Evolutionary conservation across 2,113 vertebrate species (phyloP), one percentile per base, ranked within the genome.

Genomic region (Monarcha castaneiventris): DNA sequence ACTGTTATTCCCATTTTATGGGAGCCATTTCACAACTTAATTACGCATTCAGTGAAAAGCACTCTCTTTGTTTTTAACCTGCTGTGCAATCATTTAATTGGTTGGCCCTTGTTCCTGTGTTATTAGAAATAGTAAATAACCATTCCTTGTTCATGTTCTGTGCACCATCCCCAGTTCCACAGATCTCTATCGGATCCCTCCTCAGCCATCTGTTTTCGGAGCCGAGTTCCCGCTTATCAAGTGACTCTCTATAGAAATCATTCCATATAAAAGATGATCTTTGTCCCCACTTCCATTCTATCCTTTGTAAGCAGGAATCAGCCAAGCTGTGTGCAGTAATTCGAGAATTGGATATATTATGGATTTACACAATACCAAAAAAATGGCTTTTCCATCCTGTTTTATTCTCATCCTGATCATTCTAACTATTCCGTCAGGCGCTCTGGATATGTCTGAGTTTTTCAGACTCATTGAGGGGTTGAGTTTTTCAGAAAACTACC

Each of bases 51-150:
- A 18, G 55, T 92, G 95, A 78, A 87, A 96, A 94, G 93, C 91
- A 68, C 89, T 87, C 89, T 93, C 95, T 96, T 93, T 96, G 94
- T 81, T 93, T 94, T 89, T 73, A 91, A 93, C 89, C 95, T 64
- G 89, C 96, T 94, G 89, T 72, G 94, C 96, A 93, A 90, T 93
- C 94, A 97, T 97, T 97, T 97, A 90, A 95, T 94, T 93, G 96
- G 94, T 27, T 97, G 95, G 93, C 96, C 94, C 93, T 86, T 87
- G 91, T 89, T 92, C 86, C 68, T 10, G 33, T 37, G 93, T 96
- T 97, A 97, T 97, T 97, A 96, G 96, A 97, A 96, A 97, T 94
- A 96, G 95, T 97, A 97, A 97, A 97, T 97, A 97, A 96, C 84
- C 66, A 64, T 92, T 89, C 64, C 93, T 93, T 59, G 68, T 39